Conservation (phyloP, 2,113 vertebrate species). For the Cochlearius cochlearius region DNA sequence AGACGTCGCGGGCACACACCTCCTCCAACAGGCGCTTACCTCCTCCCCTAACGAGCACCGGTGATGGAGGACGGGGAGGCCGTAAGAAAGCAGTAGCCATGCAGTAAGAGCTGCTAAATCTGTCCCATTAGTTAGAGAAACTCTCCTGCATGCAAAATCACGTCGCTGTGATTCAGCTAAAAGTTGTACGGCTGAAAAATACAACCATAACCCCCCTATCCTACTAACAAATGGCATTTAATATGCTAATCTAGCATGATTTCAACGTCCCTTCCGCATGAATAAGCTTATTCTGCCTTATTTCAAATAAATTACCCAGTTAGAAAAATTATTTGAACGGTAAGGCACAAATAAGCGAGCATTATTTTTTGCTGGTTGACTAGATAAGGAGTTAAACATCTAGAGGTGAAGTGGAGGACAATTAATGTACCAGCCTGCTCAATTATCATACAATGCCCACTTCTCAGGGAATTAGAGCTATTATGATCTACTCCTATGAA, state of each 20-base stretch:
- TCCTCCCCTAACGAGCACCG: neutral
- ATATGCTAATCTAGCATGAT: neutral
- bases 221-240: neutral
- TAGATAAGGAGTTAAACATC: slow-evolving; percentile 72
- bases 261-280: slow-evolving; percentile 13
- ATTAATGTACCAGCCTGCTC: slow-evolving; percentile 62
- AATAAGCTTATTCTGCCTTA: slow-evolving; percentile 1
- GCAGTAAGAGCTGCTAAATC: neutral
- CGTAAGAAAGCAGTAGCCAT: neutral
- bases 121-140: neutral
- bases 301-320: slow-evolving; percentile 55
- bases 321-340: slow-evolving; percentile 49
- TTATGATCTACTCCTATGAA: slow-evolving; percentile 62
- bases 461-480: slow-evolving; percentile 69
- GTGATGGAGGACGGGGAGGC: neutral
- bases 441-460: slow-evolving; percentile 72
- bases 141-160: neutral
- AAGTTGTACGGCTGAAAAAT: neutral
- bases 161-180: neutral
- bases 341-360: slow-evolving; percentile 57
- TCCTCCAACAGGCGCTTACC: neutral
- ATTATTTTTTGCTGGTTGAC: slow-evolving; percentile 65
- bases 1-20: neutral
- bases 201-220: neutral
- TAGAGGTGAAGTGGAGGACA: slow-evolving; percentile 75